These are phyloP conservation scores for Calidris pugnax DNA, from an alignment of 2,113 vertebrate species.

Conservation along the genomic window DNA sequence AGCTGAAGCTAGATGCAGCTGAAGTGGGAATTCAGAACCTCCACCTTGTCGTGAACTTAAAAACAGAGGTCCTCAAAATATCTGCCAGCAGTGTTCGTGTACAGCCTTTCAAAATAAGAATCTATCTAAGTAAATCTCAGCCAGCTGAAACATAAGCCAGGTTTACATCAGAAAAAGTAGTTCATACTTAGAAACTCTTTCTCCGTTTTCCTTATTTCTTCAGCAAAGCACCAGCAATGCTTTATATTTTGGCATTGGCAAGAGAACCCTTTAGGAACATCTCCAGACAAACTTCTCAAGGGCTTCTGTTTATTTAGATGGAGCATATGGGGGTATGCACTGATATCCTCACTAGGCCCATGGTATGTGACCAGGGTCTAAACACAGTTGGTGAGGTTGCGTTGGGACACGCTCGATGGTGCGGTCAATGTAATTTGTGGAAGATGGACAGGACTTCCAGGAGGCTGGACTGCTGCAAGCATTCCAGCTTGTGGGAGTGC, in stretches of 20 bases:
- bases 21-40: not conserved
- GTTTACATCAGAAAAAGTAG: not conserved
- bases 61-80: not conserved
- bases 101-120: not conserved
- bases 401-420: not conserved
- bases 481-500: not conserved
- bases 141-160: not conserved
- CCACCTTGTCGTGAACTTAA: not conserved
- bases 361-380: not conserved
- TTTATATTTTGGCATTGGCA: not conserved
- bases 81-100: not conserved
- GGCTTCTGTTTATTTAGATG: not conserved
- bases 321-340: not conserved
- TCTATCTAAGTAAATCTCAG: not conserved
- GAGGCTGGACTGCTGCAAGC: not conserved
- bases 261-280: not conserved
- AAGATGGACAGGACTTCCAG: not conserved
- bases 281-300: not conserved
- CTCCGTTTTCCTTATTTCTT: not conserved
- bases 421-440: not conserved
- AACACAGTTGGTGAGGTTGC: not conserved
- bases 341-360: fast-evolving
- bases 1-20: not conserved
- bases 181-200: not conserved
- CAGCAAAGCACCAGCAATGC: not conserved